phyloP scores from a whole-genome alignment of 2,113 vertebrate species.

The Psettodes erumei region DNA sequence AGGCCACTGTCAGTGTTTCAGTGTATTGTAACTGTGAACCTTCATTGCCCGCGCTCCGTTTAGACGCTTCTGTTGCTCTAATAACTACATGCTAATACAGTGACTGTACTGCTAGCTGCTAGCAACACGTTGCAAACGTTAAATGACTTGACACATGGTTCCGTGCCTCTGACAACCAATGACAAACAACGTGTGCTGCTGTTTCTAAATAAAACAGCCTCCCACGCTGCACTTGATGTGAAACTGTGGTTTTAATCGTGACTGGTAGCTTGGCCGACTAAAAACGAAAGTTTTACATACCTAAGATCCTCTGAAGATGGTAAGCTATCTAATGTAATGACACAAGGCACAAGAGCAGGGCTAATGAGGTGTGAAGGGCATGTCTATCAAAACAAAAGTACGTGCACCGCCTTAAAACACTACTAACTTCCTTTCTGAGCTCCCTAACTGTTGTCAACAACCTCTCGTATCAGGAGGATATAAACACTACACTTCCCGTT shows the following conservation, averaged over 20 bases:
- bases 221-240: background rate
- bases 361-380: background rate
- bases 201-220: background rate
- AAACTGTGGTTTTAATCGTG: background rate
- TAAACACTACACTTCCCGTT: background rate
- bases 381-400: background rate
- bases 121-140: background rate
- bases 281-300: conserved; percentile 38
- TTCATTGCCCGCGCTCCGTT: background rate
- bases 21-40: background rate
- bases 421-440: background rate
- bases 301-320: background rate
- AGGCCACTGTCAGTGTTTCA: background rate
- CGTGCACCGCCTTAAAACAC: too few species aligned
- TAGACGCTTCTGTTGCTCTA: too few species aligned
- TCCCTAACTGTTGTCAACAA: too few species aligned
- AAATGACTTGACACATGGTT: background rate
- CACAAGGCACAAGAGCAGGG: background rate
- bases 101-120: background rate
- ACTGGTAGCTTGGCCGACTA: background rate
- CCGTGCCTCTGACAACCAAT: background rate
- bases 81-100: background rate
- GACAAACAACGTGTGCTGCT: background rate
- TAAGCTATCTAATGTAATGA: background rate
- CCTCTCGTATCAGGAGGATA: too few species aligned